These are phyloP conservation scores for Phortica variegata DNA, from an alignment of 1,140 invertebrate genomes.

Conservation along the genomic window DNA sequence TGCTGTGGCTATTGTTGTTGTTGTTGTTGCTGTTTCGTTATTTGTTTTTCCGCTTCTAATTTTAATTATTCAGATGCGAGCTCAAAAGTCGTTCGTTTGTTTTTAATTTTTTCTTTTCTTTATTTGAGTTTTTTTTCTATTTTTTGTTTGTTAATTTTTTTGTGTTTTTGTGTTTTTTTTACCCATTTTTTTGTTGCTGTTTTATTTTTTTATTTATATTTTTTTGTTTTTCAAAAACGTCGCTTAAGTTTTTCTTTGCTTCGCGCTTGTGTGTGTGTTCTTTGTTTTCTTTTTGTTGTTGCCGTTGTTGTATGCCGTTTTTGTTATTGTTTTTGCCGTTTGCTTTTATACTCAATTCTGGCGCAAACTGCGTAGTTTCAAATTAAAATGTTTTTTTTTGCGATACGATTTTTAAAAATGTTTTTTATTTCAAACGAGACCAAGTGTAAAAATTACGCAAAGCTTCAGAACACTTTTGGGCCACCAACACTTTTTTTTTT, in stretches of 20 bases:
- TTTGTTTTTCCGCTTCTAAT: conserved; percentile 53
- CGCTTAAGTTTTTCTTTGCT: too few relatives aligned
- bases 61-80: conserved; percentile 53
- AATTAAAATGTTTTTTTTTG: conserved; percentile 12
- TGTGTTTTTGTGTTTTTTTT: conserved; percentile 14
- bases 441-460: too few relatives aligned
- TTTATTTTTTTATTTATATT: too few relatives aligned
- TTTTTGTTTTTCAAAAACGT: too few relatives aligned
- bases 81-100: conserved; percentile 48
- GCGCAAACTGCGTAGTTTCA: background rate
- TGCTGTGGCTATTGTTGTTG: conserved; percentile 8
- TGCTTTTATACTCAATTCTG: background rate
- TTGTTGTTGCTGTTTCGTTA: conserved; percentile 15
- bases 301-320: conserved; percentile 5
- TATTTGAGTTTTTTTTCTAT: conserved; percentile 17
- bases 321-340: conserved; percentile 16
- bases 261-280: too few relatives aligned
- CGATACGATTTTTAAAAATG: too few relatives aligned
- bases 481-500: too few relatives aligned
- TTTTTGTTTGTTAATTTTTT: background rate
- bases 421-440: background rate
- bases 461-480: too few relatives aligned
- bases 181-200: conserved; percentile 24
- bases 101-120: conserved; percentile 29
- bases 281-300: conserved; percentile 20